phyloP scores from a whole-genome alignment of 1,140 invertebrate genomes.

The Zaprionus davidi region DNA sequence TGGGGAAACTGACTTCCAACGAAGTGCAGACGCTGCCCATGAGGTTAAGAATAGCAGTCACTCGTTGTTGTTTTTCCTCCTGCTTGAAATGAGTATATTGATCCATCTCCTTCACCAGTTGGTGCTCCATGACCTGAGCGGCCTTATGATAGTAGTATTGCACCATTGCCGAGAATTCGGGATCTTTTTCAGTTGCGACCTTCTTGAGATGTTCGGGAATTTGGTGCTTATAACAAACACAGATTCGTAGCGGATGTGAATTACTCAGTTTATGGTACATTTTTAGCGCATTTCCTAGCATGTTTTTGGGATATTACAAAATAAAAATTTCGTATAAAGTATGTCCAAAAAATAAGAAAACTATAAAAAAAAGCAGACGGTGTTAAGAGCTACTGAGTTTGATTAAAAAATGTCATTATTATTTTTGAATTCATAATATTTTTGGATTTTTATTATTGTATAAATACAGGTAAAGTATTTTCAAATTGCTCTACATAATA shows the following conservation, averaged over 20 bases:
- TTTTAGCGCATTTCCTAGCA: neutral
- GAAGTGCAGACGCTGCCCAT: constrained; percentile 91
- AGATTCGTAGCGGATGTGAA: neutral
- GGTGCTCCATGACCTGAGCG: constrained; percentile 87
- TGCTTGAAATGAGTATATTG: constrained; percentile 86
- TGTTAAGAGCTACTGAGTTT: neutral
- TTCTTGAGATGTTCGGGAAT: constrained; percentile 87
- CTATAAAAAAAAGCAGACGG: neutral
- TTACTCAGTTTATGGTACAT: neutral
- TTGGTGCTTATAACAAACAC: constrained; percentile 81
- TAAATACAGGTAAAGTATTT: constrained; percentile 55
- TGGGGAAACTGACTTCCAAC: constrained; percentile 91
- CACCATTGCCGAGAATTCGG: constrained; percentile 89
- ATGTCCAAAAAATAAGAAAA: neutral
- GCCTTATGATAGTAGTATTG: constrained; percentile 90
- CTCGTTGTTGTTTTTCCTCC: constrained; percentile 88
- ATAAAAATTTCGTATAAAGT: neutral
- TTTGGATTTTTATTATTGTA: constrained; percentile 65
- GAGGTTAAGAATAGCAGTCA: constrained; percentile 88
- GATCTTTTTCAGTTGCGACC: constrained; percentile 87
- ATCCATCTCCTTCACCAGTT: constrained; percentile 88
- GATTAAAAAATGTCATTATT: neutral
- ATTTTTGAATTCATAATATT: constrained; percentile 48
- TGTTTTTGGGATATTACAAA: neutral
- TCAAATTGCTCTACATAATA: constrained; percentile 67